Conservation (phyloP, 1,140 invertebrate species). For the Cydia strobilella region DNA sequence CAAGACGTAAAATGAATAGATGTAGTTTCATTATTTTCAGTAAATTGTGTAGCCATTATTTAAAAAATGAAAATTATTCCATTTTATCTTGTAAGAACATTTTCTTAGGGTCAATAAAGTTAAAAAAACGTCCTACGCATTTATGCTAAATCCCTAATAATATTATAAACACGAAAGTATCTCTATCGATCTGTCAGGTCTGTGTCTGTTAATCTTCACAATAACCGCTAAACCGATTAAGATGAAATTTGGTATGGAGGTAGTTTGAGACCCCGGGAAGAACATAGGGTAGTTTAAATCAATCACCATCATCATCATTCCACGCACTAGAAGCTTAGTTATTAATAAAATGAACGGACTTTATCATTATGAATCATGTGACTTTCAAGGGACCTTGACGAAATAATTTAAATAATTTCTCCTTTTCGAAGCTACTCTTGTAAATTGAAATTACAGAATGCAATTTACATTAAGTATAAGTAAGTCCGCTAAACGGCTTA, state of each 20-base stretch:
- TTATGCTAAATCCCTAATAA: neutral
- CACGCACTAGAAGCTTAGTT: no score
- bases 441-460: conserved; percentile 20
- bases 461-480: conserved; percentile 24
- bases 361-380: neutral
- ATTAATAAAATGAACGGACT: no score
- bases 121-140: neutral
- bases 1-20: no score
- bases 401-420: conserved; percentile 26
- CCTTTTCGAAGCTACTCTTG: neutral
- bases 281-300: no score
- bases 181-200: no score
- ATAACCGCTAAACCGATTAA: no score
- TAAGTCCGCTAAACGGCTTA: conserved; percentile 17
- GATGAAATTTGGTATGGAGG: no score
- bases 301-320: no score
- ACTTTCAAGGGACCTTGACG: neutral
- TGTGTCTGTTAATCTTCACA: no score
- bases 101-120: neutral
- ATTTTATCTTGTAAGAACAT: neutral
- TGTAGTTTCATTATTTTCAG: neutral
- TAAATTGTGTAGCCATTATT: neutral
- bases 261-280: no score
- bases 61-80: no score
- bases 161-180: no score